A percentile compares a stretch with the other conserved stretches of the same genome.
These are phyloP conservation scores for Ceratina japonica DNA, from an alignment of 1,140 invertebrate species.

Conservation along the genomic window DNA sequence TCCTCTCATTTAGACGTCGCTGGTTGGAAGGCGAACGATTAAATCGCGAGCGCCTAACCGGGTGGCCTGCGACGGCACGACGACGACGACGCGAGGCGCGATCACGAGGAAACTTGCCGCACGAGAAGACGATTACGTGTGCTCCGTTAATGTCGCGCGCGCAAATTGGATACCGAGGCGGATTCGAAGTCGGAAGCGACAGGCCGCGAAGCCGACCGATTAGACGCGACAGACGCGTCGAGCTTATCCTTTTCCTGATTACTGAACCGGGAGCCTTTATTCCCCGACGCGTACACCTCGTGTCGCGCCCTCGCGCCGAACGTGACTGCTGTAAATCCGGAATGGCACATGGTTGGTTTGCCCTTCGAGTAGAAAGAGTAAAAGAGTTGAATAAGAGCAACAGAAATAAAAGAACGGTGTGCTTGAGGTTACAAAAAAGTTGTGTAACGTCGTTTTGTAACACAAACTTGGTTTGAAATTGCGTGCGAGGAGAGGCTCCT, in stretches of 20 bases:
- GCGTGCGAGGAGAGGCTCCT: no score
- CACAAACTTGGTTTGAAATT: no score
- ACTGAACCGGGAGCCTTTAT: background rate
- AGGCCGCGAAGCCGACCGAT: conserved; percentile 3
- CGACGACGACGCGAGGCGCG: background rate
- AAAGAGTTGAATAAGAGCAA: no score
- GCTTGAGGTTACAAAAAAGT: no score
- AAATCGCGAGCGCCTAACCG: background rate
- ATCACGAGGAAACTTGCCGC: background rate
- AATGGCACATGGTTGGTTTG: no score
- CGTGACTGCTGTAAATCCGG: no score
- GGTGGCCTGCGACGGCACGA: no score
- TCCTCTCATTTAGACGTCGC: background rate
- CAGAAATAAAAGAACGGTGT: no score
- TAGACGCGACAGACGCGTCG: background rate
- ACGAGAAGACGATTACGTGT: conserved; percentile 4
- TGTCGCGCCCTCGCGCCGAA: background rate
- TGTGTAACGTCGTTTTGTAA: no score
- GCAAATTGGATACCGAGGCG: conserved; percentile 11
- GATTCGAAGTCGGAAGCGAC: background rate
- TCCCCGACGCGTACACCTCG: background rate
- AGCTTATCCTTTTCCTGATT: background rate
- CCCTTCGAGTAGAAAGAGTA: no score
- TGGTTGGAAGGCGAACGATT: background rate
- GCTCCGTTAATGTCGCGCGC: background rate